Percentiles rank a stretch among this genome's conserved stretches.
phyloP scores from a whole-genome alignment of 2,113 vertebrate genomes.

The Proteles cristata region DNA sequence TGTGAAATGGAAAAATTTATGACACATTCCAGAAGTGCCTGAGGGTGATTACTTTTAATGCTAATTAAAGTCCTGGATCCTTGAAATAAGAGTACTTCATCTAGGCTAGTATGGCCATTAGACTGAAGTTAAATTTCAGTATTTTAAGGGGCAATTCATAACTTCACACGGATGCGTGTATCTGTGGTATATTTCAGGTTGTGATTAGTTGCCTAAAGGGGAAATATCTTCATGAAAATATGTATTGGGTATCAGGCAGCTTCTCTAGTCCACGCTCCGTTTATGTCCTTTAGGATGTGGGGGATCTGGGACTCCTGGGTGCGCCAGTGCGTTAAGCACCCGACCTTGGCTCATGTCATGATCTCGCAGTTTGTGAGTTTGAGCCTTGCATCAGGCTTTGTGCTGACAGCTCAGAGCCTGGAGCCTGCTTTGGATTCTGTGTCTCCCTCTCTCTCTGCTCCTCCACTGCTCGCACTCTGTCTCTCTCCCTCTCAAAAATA shows the following conservation, averaged over 20 bases:
- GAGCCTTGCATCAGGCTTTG: no score
- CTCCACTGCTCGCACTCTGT: no score
- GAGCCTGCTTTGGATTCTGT: no score
- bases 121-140: neutral
- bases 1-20: neutral
- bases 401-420: no score
- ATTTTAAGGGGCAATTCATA: neutral
- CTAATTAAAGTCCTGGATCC: conserved; percentile 8
- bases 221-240: neutral
- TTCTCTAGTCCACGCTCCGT: neutral
- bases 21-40: neutral
- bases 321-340: no score
- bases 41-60: neutral
- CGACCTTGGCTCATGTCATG: no score
- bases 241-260: neutral
- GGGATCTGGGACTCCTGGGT: no score
- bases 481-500: no score
- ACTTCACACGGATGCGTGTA: neutral
- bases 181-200: neutral
- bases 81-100: neutral
- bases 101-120: neutral
- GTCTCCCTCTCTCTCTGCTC: no score
- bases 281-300: neutral
- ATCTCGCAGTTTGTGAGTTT: no score
- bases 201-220: neutral